Evolutionary conservation across 2,888 invertebrate species (phyloP), one percentile per base, ranked within the genome.

Genomic region (Augiades crinisus): DNA sequence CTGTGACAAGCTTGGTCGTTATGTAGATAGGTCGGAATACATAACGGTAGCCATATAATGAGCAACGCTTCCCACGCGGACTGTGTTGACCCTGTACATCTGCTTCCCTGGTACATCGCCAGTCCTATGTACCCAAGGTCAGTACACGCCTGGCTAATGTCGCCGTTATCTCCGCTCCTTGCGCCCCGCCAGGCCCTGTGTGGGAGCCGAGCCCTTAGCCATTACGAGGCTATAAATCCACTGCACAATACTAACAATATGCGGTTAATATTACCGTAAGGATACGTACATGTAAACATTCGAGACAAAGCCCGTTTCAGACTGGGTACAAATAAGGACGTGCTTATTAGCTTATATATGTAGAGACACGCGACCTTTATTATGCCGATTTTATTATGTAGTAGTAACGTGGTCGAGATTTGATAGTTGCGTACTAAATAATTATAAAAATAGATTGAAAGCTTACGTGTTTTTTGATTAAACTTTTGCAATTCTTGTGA

Each of bases 111-210:
- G 65, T 65, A 74, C 77, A 75, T 54, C 68, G 58, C 64, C 60
- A 65, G 60, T 67, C 66, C 66, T 65, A 61, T 73, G 73, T 76
- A 72, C 60, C 60, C 60, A 58, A 56, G 49, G 62, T 61, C 56
- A 57, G 68, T 68, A 78, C 75, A 81, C 65, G 75, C 59, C 65
- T 57, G 67, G 70, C 69, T 73, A 71, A 80, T 76, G 73, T 78
- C 72, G 67, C 76, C 75, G 78, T 78, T 81, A 80, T 78, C 70
- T 57, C 33, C 59, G 59, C 64, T 63, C 60, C 61, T 44, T 55
- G 61, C 53, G 50, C 49, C 55, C 58, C 63, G 52, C 58, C 53
- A n/a, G n/a, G n/a, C 55, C 57, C 61, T 58, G 60, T 67, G 65
- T 70, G 68, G 64, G 62, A 69, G 60, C 68, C 56, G 53, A 63